A percentile compares a stretch with the other conserved stretches of the same genome.
phyloP scores from a whole-genome alignment of 2,113 vertebrate species.

The Cavia aperea region DNA sequence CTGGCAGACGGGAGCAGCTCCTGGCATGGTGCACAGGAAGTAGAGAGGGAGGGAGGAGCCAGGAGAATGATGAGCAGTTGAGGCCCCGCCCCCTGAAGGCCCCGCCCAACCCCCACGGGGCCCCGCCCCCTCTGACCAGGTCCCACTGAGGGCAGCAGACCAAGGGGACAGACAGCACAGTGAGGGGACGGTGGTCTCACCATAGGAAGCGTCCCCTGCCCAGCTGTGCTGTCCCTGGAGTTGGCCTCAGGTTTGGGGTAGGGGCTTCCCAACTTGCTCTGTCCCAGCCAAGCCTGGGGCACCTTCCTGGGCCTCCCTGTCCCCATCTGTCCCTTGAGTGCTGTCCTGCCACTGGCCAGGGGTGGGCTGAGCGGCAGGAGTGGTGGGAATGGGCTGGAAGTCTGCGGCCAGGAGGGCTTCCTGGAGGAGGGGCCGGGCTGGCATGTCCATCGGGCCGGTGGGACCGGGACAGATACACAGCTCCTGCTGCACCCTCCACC shows the following conservation, averaged over 20 bases:
- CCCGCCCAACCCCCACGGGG: too few relatives aligned
- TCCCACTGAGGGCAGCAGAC: too few relatives aligned
- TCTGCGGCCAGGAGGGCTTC: background rate
- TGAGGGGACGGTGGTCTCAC: background rate
- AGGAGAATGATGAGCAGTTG: too few relatives aligned
- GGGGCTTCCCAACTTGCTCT: background rate
- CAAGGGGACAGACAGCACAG: background rate
- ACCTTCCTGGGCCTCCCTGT: background rate
- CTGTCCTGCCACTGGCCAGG: background rate
- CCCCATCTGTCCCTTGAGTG: background rate
- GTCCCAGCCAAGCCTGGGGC: background rate
- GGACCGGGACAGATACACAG: background rate
- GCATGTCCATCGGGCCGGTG: background rate
- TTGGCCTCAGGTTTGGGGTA: background rate
- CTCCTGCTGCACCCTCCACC: background rate
- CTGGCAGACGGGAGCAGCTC: too few relatives aligned
- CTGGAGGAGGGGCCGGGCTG: background rate
- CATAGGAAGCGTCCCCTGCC: background rate
- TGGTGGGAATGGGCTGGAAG: background rate
- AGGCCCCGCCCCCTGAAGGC: too few relatives aligned
- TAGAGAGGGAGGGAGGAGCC: too few relatives aligned
- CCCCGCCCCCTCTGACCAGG: too few relatives aligned
- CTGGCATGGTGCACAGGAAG: too few relatives aligned
- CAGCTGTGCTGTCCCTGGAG: rapidly evolving
- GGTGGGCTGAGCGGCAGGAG: background rate